Evolutionary conservation across 2,113 vertebrate genomes (phyloP), one percentile per base, ranked within the genome.

Genomic region (Lophius piscatorius): DNA sequence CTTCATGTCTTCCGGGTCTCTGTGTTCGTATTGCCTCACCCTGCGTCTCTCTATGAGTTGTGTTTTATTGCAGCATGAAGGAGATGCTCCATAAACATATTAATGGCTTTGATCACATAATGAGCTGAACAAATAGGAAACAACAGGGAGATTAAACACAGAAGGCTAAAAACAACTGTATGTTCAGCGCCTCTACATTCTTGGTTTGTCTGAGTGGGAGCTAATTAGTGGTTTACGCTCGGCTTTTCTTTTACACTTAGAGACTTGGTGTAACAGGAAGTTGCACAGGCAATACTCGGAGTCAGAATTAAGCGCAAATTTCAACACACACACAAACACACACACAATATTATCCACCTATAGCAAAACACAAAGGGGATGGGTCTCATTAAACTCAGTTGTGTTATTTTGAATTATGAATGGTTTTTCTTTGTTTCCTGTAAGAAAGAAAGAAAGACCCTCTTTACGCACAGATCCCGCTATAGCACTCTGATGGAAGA

Each of bases 81-180:
- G 78, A 55, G 55, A 17, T 4, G 54, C 76, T 82, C 57, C 83
- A 70, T 87, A 83, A 89, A 87, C 83, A 87, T 51, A 71, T 74
- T 81, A 83, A 86, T 80, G 77, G 74, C 85, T 85, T 89, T 89
- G 83, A 86, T 89, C 83, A 82, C 74, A 68, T 86, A 86, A 87
- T 85, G 81, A 85, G 80, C 61, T 36, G 78, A 83, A 83, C 83
- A 86, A 89, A 86, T 87, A 87, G 67, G 75, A 85, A 81, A 76
- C 83, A 85, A 80, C 79, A 63, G 58, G 31, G 44, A 80, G 78
- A 87, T 87, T 76, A 86, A 78, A 82, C 60, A 70, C 58, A 68
- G 46, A 54, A 48, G 38, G 46, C 81, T 69, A 42, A 68, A 56
- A 29, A 59, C 35, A 56, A 11, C 22, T 46, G 55, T 48, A 33